Conservation (phyloP, 2,888 invertebrate genomes). For the Scaptomyza flava region DNA sequence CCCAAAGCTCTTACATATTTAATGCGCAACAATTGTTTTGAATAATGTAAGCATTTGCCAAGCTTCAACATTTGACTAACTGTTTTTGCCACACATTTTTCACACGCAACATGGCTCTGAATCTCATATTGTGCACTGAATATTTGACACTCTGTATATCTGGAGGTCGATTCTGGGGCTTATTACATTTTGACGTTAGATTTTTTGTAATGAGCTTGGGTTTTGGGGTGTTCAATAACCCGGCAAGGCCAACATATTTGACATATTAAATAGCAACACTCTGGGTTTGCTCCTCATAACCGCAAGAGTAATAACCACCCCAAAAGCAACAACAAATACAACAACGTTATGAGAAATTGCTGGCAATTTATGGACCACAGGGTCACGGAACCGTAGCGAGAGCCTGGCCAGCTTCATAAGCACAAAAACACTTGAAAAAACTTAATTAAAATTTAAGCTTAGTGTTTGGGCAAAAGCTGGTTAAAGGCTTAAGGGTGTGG, state of each 20-base stretch:
- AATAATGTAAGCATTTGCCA: conserved; percentile 65
- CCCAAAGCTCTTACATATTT: conserved; percentile 59
- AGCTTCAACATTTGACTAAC: conserved; percentile 43
- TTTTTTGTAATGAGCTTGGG: conserved; percentile 66
- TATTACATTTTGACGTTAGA: conserved; percentile 71
- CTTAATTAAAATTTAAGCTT: conserved; percentile 73
- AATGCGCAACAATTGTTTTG: conserved; percentile 68
- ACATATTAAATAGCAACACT: conserved; percentile 52
- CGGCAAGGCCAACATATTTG: conserved; percentile 57
- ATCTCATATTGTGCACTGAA: conserved; percentile 35
- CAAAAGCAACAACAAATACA: conserved; percentile 23
- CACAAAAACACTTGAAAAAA: conserved; percentile 65
- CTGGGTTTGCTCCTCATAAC: conserved; percentile 20
- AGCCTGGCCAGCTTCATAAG: conserved; percentile 49
- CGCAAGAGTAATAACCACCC: conserved; percentile 32
- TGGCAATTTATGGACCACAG: conserved; percentile 53
- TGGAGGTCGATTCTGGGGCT: conserved; percentile 32
- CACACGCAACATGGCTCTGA: not conserved
- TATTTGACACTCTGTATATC: conserved; percentile 61
- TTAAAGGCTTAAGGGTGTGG: conserved; percentile 31
- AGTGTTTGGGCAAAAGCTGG: conserved; percentile 44
- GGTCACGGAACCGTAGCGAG: conserved; percentile 44
- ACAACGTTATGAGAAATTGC: conserved; percentile 41
- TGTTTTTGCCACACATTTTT: conserved; percentile 21
- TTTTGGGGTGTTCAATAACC: conserved; percentile 44